These are phyloP conservation scores for Neuroterus valhalla DNA, from an alignment of 1,140 invertebrate genomes.

Conservation along the genomic window DNA sequence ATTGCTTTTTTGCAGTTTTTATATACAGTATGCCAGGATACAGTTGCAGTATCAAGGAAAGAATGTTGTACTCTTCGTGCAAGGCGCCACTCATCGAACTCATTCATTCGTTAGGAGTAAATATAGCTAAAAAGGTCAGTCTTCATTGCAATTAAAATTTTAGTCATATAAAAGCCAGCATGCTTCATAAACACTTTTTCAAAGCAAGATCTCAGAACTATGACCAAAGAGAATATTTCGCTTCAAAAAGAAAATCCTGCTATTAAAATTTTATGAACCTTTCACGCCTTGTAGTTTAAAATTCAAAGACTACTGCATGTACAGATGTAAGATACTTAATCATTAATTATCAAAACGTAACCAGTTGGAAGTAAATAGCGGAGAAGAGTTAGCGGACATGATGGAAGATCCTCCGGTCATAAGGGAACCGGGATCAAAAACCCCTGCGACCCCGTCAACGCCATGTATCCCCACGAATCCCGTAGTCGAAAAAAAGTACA, in stretches of 20 bases:
- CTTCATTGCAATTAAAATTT: slow-evolving; percentile 4
- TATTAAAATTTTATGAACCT: background rate
- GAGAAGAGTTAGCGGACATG: slow-evolving; percentile 70
- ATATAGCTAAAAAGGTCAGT: slow-evolving; percentile 88
- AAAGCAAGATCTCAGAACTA: too few relatives aligned
- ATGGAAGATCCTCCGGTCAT: slow-evolving; percentile 69
- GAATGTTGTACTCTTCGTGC: slow-evolving; percentile 98
- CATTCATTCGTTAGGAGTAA: slow-evolving; percentile 86
- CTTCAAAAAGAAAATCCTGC: too few relatives aligned
- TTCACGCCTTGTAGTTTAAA: background rate
- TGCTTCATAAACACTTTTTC: too few relatives aligned
- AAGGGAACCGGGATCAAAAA: slow-evolving; percentile 65
- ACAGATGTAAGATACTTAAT: background rate
- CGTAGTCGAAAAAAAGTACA: slow-evolving; percentile 68
- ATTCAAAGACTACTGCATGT: background rate
- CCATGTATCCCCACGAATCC: slow-evolving; percentile 64
- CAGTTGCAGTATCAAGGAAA: slow-evolving; percentile 93
- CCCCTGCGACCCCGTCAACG: slow-evolving; percentile 68
- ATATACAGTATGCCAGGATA: slow-evolving; percentile 99
- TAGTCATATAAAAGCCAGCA: too few relatives aligned
- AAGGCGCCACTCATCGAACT: slow-evolving; percentile 90
- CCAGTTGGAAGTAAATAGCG: slow-evolving; percentile 72
- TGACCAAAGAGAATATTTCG: too few relatives aligned
- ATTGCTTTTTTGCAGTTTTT: slow-evolving; percentile 85
- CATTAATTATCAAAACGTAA: slow-evolving; percentile 13